These are phyloP conservation scores for Tenualosa ilisha DNA, from an alignment of 2,797 vertebrate genomes.

Conservation along the genomic window DNA sequence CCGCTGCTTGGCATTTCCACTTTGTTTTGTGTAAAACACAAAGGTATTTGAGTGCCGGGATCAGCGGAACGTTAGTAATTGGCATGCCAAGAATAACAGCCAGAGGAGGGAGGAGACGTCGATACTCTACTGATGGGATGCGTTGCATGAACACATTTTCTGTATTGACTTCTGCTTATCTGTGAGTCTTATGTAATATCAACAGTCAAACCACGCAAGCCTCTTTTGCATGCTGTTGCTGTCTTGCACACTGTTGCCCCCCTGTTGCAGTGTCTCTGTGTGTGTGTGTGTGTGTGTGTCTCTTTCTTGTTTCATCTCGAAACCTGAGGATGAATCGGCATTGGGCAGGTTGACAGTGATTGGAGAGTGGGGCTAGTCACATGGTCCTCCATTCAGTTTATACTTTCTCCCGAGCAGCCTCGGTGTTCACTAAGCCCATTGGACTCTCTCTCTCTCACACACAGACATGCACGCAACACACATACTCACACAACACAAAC, in stretches of 20 bases:
- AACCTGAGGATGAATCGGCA: slow-evolving; percentile 9
- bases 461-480: not conserved
- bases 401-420: not conserved
- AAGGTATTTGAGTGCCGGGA: not conserved
- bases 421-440: not conserved
- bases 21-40: slow-evolving; percentile 13
- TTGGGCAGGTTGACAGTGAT: not conserved
- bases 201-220: not conserved
- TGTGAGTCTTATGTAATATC: not conserved
- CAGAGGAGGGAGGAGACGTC: not conserved
- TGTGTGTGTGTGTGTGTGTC: too few species aligned
- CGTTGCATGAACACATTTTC: not conserved
- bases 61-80: not conserved
- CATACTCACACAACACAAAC: not conserved
- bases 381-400: slow-evolving; percentile 37
- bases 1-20: not conserved
- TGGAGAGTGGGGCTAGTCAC: slow-evolving; percentile 23
- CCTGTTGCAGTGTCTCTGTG: not conserved
- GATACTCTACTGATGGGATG: not conserved
- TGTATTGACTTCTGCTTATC: slow-evolving; percentile 3
- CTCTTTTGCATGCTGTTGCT: not conserved
- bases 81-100: not conserved
- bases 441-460: not conserved
- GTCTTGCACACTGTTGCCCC: not conserved
- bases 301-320: not conserved